A percentile compares a stretch with the other conserved stretches of the same genome.
These are phyloP conservation scores for Bos indicus DNA, from an alignment of 2,113 vertebrate species.

Conservation along the genomic window DNA sequence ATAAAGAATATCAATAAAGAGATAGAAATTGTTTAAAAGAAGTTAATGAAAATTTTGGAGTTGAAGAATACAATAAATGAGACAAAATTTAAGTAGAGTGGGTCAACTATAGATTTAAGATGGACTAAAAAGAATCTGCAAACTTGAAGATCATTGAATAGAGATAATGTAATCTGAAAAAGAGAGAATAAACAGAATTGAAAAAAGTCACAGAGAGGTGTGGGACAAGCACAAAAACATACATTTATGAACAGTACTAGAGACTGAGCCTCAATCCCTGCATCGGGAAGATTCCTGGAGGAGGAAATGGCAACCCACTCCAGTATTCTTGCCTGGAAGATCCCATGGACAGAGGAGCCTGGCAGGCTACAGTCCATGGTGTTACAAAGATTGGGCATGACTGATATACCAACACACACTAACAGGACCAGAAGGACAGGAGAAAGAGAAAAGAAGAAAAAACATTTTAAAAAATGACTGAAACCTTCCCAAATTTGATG, in stretches of 20 bases:
- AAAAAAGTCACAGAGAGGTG: not conserved
- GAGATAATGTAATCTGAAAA: not conserved
- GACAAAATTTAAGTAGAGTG: not conserved
- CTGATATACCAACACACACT: not conserved
- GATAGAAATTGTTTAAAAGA: not conserved
- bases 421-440: not conserved
- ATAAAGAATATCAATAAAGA: not conserved
- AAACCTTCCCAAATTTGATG: not conserved
- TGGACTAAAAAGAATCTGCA: not conserved
- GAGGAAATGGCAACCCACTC: too few species aligned
- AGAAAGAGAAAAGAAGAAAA: not conserved
- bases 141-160: not conserved
- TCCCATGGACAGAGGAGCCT: too few species aligned
- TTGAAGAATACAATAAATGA: not conserved
- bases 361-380: too few species aligned
- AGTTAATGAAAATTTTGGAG: not conserved
- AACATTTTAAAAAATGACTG: not conserved
- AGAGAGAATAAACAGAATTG: not conserved
- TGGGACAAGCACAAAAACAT: not conserved
- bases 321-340: too few species aligned
- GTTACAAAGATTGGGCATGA: too few species aligned
- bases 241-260: not conserved
- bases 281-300: too few species aligned
- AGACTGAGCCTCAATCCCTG: too few species aligned
- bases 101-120: not conserved